phyloP scores from a whole-genome alignment of 2,797 vertebrate genomes.

The Danio tinwini region DNA sequence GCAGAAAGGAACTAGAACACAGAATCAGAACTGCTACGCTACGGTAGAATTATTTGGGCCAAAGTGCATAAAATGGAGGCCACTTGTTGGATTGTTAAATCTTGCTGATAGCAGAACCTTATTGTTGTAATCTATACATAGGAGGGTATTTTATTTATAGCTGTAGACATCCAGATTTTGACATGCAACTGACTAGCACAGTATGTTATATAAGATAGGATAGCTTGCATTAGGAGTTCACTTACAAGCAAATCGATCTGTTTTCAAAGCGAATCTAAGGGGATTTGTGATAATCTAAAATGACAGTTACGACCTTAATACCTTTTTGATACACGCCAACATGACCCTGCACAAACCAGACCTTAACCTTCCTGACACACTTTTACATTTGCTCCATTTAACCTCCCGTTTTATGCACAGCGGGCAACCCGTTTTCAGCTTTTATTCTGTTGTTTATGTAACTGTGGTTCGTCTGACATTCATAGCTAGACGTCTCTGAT shows the following conservation, averaged over 20 bases:
- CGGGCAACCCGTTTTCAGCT: conserved; percentile 24
- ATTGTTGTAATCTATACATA: conserved; percentile 40
- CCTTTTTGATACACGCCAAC: conserved; percentile 13
- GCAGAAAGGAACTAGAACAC: conserved; percentile 60
- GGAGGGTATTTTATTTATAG: neutral
- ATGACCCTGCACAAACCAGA: conserved; percentile 31
- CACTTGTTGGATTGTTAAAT: conserved; percentile 50
- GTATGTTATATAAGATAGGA: conserved; percentile 51
- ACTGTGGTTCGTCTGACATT: conserved; percentile 50
- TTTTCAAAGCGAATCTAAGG: conserved; percentile 55
- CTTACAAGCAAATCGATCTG: conserved; percentile 51
- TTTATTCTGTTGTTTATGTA: conserved; percentile 56
- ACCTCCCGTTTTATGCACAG: conserved; percentile 40
- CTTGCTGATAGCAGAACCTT: conserved; percentile 42
- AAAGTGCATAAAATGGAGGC: conserved; percentile 47
- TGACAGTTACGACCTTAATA: conserved; percentile 49
- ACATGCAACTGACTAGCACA: conserved; percentile 43
- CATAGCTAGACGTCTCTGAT: conserved; percentile 44
- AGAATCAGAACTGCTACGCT: conserved; percentile 58
- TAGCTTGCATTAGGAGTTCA: conserved; percentile 11
- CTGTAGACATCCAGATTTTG: conserved; percentile 21
- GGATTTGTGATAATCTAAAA: conserved; percentile 53
- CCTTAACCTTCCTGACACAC: conserved; percentile 40
- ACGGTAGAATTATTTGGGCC: conserved; percentile 57
- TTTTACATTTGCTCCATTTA: conserved; percentile 47